Conservation (phyloP, 2,113 vertebrate species). For the Recurvirostra avosetta region DNA sequence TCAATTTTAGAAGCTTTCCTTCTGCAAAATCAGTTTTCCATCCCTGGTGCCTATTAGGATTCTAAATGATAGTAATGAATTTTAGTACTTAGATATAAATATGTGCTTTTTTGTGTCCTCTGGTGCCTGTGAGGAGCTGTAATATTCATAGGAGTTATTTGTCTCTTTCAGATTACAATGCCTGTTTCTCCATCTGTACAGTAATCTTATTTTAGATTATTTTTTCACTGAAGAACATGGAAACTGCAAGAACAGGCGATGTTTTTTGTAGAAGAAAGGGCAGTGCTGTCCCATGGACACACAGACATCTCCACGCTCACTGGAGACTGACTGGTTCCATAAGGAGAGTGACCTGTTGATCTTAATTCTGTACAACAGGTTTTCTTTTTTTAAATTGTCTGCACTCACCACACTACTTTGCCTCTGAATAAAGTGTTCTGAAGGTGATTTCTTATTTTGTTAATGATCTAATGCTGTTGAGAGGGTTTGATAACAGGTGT, state of each 20-base stretch:
- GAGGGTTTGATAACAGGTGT: accelerated
- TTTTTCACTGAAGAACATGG: neutral
- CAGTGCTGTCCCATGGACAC: neutral
- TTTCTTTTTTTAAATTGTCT: neutral
- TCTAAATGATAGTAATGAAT: neutral
- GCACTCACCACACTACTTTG: accelerated
- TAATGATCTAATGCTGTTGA: accelerated
- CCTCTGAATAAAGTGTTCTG: neutral
- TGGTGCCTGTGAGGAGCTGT: neutral
- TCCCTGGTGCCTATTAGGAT: neutral
- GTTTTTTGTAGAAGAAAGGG: neutral
- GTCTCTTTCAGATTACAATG: slow-evolving; percentile 18
- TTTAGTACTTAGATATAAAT: neutral
- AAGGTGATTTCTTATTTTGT: neutral
- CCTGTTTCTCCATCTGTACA: neutral
- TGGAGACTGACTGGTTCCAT: neutral
- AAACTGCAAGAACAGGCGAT: neutral
- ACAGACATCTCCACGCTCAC: accelerated
- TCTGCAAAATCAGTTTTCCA: neutral
- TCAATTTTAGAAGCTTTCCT: neutral
- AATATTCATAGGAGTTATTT: neutral
- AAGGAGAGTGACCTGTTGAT: neutral
- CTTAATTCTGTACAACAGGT: too few species aligned
- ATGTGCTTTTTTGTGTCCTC: neutral
- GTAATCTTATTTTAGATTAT: neutral